Evolutionary conservation across 1,140 invertebrate species (phyloP), one percentile per base, ranked within the genome.

Genomic region (Asobara japonica): DNA sequence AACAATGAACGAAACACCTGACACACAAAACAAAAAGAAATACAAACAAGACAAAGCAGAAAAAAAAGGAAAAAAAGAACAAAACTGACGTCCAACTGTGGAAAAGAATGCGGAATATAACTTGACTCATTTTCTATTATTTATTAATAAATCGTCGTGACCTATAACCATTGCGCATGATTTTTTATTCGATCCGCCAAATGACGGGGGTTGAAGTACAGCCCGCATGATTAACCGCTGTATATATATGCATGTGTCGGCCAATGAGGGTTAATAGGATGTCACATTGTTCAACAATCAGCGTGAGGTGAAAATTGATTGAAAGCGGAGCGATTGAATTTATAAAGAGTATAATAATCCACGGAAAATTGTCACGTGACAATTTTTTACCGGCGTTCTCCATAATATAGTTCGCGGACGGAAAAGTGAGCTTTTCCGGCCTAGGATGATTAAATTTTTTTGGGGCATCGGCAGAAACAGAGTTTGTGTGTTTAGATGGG

Each of bases 101-200:
- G 38, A 66, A 41, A 41, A 41, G 30, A 33, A 66, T 41, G 41
- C 20, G 18, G 33, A 66, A 66, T 27, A n/a, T 22, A 61, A 70
- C 29, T 70, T 38, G 56, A 62, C 33, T 29, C 36, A 70, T 60
- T 70, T 48, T 16, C 38, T 25, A 33, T 69, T 36, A 70, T 70
- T 70, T 70, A 70, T 70, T 70, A 62, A 70, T 62, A 33, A n/a
- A 22, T 11, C 29, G 29, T 25, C 29, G 36, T 70, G 51, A 70
- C 56, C 68, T 70, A 62, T 62, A 62, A 70, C 31, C 36, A 70
- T 60, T 70, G 68, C 68, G 68, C 56, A 70, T 70, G 51, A 62
- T 62, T 70, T 10, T 25, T 2, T 16, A 70, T 69, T 69, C 67
- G 67, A 69, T 69, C 67, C 48, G 51, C 16, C 29, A 60, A 30